Conservation (phyloP, 2,113 vertebrate genomes). For the Regulus satrapa region DNA sequence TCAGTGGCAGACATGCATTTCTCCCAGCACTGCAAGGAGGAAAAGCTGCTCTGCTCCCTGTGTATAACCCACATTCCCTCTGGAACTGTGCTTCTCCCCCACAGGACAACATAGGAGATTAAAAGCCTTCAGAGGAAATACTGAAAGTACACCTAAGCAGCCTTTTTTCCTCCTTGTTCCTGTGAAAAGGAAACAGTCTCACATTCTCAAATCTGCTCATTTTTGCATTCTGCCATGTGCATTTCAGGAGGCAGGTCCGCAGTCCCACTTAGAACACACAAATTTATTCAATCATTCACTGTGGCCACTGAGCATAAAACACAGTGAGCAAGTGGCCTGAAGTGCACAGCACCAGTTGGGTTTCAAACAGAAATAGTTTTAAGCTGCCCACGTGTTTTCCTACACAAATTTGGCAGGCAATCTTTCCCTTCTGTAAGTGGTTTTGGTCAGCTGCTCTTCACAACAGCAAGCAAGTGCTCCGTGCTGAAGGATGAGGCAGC, state of each 20-base stretch:
- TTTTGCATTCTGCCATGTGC: rapidly evolving
- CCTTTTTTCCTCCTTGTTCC: not conserved
- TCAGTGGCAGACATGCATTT: not conserved
- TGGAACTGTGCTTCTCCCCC: not conserved
- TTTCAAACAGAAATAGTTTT: not conserved
- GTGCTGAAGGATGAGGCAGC: not conserved
- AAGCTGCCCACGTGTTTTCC: slow-evolving; percentile 4
- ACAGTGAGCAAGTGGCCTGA: not conserved
- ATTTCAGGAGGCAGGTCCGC: not conserved
- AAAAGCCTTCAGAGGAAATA: not conserved
- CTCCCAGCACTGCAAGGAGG: not conserved
- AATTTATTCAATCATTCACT: not conserved
- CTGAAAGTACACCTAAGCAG: not conserved
- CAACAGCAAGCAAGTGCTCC: not conserved
- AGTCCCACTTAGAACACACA: not conserved
- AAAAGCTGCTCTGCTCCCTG: not conserved
- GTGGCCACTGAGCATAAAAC: not conserved
- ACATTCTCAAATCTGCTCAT: not conserved
- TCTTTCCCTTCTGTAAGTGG: not conserved
- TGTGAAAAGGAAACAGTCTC: not conserved
- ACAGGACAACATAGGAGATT: not conserved
- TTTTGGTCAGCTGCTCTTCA: not conserved
- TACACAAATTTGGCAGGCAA: not conserved
- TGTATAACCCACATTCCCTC: not conserved
- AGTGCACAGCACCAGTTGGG: not conserved